phyloP scores from a whole-genome alignment of 2,888 invertebrate species.

The Plusia festucae region DNA sequence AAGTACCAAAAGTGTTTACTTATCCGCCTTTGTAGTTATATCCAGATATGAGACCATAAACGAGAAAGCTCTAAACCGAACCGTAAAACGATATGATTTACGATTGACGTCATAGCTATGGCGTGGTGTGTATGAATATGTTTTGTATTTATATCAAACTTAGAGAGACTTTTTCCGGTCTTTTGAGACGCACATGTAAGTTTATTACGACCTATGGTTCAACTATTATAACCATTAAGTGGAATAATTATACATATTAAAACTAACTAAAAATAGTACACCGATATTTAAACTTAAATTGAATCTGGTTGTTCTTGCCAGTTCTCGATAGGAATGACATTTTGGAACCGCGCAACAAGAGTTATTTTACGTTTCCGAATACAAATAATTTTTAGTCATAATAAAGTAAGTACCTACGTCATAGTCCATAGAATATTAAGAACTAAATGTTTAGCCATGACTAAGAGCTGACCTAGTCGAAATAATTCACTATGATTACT shows the following conservation, averaged over 20 bases:
- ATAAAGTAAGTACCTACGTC: too few species aligned
- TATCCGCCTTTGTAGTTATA: background rate
- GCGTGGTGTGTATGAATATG: background rate
- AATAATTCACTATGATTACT: background rate
- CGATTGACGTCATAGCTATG: conserved; percentile 1
- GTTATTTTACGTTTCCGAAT: too few species aligned
- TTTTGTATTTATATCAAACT: background rate
- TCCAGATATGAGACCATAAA: background rate
- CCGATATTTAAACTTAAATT: too few species aligned
- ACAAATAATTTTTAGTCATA: too few species aligned
- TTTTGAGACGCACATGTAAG: background rate
- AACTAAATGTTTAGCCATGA: background rate
- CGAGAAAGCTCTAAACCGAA: conserved; percentile 4
- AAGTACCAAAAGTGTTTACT: background rate
- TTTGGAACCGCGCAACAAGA: too few species aligned
- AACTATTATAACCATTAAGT: too few species aligned
- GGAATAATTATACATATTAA: too few species aligned
- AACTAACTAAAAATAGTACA: background rate
- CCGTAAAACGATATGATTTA: background rate
- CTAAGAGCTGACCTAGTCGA: background rate
- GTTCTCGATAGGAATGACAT: too few species aligned
- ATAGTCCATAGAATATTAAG: background rate
- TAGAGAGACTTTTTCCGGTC: background rate
- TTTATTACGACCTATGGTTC: background rate
- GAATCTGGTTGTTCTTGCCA: too few species aligned